A percentile compares a stretch with the other conserved stretches of the same genome.
Conservation (phyloP, 2,797 vertebrate species). For the Syngnathus rostellatus region DNA sequence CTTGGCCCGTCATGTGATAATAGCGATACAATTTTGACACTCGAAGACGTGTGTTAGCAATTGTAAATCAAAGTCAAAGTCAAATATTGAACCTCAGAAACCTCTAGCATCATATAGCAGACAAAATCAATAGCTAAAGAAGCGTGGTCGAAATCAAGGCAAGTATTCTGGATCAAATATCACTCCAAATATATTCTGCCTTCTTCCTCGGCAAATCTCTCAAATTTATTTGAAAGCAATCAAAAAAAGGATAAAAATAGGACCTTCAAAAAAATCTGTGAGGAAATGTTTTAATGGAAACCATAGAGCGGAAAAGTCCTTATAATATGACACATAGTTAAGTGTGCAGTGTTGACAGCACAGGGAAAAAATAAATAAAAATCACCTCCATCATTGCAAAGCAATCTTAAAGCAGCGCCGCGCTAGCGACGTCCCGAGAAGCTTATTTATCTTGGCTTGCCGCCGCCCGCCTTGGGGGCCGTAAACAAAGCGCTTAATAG, state of each 20-base stretch:
- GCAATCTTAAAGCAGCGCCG: not conserved
- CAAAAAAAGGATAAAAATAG: no score
- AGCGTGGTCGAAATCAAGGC: no score
- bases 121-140: not conserved
- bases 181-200: no score
- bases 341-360: not conserved
- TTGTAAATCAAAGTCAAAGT: no score
- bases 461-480: constrained; percentile 40
- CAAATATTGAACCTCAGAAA: no score
- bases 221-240: no score
- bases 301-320: not conserved
- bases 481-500: constrained; percentile 70
- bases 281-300: not conserved
- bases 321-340: not conserved
- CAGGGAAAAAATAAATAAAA: constrained; percentile 26
- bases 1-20: no score
- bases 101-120: not conserved
- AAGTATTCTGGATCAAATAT: no score
- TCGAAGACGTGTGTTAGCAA: no score
- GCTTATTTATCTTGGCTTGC: constrained; percentile 70
- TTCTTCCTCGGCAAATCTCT: no score
- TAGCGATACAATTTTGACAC: no score
- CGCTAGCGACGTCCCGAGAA: constrained; percentile 32
- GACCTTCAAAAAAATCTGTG: no score
- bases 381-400: constrained; percentile 42